Conservation (phyloP, 2,113 vertebrate species). For the Anas platyrhynchos region DNA sequence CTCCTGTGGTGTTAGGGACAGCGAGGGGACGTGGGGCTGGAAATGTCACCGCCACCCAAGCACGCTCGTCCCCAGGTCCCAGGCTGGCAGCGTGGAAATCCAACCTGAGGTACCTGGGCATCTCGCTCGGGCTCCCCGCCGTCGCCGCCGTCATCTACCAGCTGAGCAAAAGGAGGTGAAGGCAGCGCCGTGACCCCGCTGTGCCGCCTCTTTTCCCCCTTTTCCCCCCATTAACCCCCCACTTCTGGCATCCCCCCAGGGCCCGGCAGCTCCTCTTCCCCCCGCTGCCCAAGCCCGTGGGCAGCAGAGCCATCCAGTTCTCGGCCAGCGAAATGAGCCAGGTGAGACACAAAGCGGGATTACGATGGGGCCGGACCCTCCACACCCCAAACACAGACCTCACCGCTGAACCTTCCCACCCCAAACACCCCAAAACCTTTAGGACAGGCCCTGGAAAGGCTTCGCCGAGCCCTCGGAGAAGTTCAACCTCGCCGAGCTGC, state of each 20-base stretch:
- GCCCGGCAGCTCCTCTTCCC: conserved; percentile 9
- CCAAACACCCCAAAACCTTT: background rate
- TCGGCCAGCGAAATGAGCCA: rapidly evolving
- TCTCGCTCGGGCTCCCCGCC: rapidly evolving
- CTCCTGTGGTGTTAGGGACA: rapidly evolving
- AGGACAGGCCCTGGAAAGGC: background rate
- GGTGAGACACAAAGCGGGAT: background rate
- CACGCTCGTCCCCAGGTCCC: background rate
- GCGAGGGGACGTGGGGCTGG: background rate
- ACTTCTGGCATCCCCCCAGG: background rate
- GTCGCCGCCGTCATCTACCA: background rate
- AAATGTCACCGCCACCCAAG: background rate
- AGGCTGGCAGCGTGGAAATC: background rate
- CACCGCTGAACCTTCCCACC: rapidly evolving
- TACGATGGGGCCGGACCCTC: background rate
- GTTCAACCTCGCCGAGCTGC: background rate
- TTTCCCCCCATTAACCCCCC: rapidly evolving
- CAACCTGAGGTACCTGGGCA: conserved; percentile 4
- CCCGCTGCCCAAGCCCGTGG: conserved; percentile 25
- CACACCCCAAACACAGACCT: background rate
- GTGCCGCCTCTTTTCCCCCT: too few relatives aligned
- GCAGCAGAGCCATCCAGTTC: conserved; percentile 38
- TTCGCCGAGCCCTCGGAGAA: conserved; percentile 37
- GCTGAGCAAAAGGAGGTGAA: conserved; percentile 55
- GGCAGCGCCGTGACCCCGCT: rapidly evolving